These are phyloP conservation scores for Torymus auratus DNA, from an alignment of 2,888 invertebrate genomes.

Conservation along the genomic window DNA sequence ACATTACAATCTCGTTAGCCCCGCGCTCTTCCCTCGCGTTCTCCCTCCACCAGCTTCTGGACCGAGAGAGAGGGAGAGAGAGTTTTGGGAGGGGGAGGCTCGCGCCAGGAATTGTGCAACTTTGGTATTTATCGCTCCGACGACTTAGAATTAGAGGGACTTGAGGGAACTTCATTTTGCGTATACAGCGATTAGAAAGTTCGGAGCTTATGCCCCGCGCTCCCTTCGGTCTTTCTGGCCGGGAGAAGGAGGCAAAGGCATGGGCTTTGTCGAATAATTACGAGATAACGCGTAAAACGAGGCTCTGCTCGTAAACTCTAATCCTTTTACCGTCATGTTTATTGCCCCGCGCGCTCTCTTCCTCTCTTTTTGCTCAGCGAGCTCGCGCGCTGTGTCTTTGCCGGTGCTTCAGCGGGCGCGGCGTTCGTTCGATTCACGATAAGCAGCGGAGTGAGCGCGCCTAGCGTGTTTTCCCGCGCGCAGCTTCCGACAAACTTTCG, in stretches of 20 bases:
- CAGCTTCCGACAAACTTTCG: conserved; percentile 17
- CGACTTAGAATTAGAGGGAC: conserved; percentile 56
- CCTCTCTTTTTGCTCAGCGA: background rate
- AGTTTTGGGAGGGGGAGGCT: too few species aligned
- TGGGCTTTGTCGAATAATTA: conserved; percentile 55
- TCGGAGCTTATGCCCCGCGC: conserved; percentile 51
- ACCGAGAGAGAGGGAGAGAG: background rate
- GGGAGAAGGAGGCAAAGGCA: background rate
- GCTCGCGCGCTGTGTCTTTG: background rate
- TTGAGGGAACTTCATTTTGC: conserved; percentile 56
- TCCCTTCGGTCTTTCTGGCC: conserved; percentile 3
- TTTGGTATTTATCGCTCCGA: conserved; percentile 54
- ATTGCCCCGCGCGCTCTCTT: conserved; percentile 22
- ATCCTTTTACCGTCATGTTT: conserved; percentile 52
- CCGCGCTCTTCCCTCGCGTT: conserved; percentile 7
- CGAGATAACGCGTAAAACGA: conserved; percentile 51
- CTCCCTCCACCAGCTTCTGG: background rate
- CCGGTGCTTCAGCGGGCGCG: background rate
- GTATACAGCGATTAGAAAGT: conserved; percentile 58
- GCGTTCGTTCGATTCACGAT: conserved; percentile 34
- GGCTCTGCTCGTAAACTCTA: conserved; percentile 48
- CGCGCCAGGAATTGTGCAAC: conserved; percentile 47
- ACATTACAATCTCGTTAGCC: conserved; percentile 56
- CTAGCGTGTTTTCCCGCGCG: too few species aligned
- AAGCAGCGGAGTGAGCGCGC: background rate